Conservation (phyloP, 2,888 invertebrate species). For the Sarcophaga carnaria region DNA sequence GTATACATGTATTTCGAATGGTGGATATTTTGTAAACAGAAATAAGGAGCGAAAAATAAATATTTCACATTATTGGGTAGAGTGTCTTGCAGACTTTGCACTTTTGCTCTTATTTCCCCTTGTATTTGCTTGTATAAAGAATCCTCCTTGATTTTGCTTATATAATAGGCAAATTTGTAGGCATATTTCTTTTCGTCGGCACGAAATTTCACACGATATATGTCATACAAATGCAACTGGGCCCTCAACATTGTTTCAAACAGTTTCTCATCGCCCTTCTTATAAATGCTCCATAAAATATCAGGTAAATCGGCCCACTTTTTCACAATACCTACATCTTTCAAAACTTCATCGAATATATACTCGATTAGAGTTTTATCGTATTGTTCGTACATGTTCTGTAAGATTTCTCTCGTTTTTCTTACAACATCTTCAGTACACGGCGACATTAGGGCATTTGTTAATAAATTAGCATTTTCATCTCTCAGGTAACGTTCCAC, state of each 20-base stretch:
- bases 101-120: constrained; percentile 4
- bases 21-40: constrained; percentile 51
- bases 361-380: constrained; percentile 11
- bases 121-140: neutral
- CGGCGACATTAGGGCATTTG: neutral
- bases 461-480: constrained; percentile 37
- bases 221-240: constrained; percentile 25
- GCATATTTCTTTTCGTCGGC: constrained; percentile 28
- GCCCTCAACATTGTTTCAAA: constrained; percentile 42
- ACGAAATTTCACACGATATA: neutral
- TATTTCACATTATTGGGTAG: constrained; percentile 47
- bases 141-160: constrained; percentile 35
- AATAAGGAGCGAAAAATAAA: constrained; percentile 53
- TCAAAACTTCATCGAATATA: constrained; percentile 35
- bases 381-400: constrained; percentile 2
- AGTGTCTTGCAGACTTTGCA: constrained; percentile 22
- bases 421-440: neutral
- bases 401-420: constrained; percentile 3
- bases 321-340: neutral
- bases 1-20: constrained; percentile 53
- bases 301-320: constrained; percentile 2
- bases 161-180: constrained; percentile 1
- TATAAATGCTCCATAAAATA: constrained; percentile 32
- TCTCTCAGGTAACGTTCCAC: constrained; percentile 37
- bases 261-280: neutral